Conservation (phyloP, 2,888 invertebrate species). For the Dromius quadrimaculatus region DNA sequence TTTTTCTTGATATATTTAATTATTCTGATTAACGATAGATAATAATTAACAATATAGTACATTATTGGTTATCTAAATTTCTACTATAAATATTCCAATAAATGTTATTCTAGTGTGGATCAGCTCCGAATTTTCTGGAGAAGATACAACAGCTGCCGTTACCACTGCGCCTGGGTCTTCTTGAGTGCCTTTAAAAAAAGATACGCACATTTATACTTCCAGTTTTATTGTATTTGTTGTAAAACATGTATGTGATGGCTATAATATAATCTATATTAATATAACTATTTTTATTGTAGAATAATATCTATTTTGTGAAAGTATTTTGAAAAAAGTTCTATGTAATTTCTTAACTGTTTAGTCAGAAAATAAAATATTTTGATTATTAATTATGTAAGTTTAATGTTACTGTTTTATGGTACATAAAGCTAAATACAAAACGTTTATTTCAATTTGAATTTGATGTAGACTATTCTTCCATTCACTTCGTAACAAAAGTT, state of each 20-base stretch:
- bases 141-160: constrained; percentile 17
- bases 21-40: constrained; percentile 6
- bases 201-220: constrained; percentile 42
- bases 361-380: constrained; percentile 20
- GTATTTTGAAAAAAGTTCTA: constrained; percentile 4
- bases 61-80: constrained; percentile 21
- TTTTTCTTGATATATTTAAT: not conserved
- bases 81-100: too few species aligned
- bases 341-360: constrained; percentile 23
- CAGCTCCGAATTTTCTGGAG: constrained; percentile 48
- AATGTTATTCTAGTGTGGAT: constrained; percentile 50
- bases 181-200: too few species aligned
- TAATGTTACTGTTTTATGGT: not conserved
- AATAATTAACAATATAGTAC: not conserved
- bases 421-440: too few species aligned
- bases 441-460: not conserved
- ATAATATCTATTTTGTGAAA: constrained; percentile 18
- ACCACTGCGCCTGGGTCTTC: not conserved
- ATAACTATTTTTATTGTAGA: constrained; percentile 28
- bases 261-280: constrained; percentile 37
- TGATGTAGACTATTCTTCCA: too few species aligned
- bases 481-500: too few species aligned
- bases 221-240: constrained; percentile 35
- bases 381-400: not conserved
- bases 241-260: constrained; percentile 39